Conservation (phyloP, 2,888 invertebrate species). For the Drosophila kokeensis region DNA sequence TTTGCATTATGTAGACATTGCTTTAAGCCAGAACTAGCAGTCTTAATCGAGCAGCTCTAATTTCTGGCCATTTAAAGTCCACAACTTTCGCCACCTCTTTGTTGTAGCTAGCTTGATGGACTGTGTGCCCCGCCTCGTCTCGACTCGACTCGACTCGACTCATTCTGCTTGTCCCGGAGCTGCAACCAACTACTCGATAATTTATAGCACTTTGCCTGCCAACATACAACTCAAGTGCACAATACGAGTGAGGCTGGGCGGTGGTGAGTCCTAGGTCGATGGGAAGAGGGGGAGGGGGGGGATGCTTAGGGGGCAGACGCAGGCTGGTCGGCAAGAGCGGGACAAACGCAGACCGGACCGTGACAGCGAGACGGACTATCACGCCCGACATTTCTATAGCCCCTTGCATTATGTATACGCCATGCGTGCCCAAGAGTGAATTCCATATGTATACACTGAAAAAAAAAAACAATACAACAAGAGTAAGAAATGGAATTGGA, state of each 20-base stretch:
- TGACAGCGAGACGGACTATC: conserved; percentile 48
- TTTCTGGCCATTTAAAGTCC: conserved; percentile 43
- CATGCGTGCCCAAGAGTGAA: conserved; percentile 54
- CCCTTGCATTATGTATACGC: conserved; percentile 65
- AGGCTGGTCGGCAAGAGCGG: conserved; percentile 13
- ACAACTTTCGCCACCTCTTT: conserved; percentile 64
- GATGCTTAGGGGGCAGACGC: conserved; percentile 11
- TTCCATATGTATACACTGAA: conserved; percentile 7
- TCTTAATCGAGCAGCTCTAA: conserved; percentile 26
- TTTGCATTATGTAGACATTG: conserved; percentile 19
- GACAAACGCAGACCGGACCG: conserved; percentile 9
- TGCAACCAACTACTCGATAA: conserved; percentile 73
- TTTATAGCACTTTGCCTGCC: conserved; percentile 70
- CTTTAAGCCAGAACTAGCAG: conserved; percentile 13
- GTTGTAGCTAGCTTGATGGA: conserved; percentile 59
- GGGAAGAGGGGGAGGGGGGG: neutral
- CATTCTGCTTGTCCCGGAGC: conserved; percentile 10
- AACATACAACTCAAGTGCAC: conserved; percentile 46
- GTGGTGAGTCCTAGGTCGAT: conserved; percentile 11
- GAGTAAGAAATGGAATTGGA: neutral
- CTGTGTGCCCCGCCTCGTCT: conserved; percentile 27
- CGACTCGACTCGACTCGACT: neutral
- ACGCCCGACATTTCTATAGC: conserved; percentile 59
- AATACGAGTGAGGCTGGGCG: conserved; percentile 16
- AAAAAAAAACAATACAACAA: neutral